Conservation (phyloP, 2,113 vertebrate species). For the Chunga burmeisteri region DNA sequence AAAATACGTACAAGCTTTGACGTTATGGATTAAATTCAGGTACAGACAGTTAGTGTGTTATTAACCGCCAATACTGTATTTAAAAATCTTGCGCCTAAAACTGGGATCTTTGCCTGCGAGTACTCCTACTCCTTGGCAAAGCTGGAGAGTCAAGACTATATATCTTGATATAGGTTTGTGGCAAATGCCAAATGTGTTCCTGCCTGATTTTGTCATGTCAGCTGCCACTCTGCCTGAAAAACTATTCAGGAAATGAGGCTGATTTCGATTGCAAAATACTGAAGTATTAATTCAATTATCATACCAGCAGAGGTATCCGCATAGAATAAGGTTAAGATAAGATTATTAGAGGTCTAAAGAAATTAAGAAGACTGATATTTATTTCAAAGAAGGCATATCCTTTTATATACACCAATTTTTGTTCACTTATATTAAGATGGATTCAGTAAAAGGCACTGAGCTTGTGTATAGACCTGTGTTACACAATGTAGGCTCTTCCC, state of each 20-base stretch:
- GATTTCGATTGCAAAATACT: background rate
- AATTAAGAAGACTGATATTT: background rate
- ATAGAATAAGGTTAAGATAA: background rate
- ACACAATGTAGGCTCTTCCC: background rate
- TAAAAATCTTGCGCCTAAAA: background rate
- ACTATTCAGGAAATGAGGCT: background rate
- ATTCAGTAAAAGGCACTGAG: background rate
- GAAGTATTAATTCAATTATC: background rate
- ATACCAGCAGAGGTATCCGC: background rate
- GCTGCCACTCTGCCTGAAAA: background rate
- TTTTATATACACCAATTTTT: background rate
- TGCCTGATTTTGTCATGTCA: conserved; percentile 34
- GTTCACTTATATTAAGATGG: background rate
- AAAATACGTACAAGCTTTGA: background rate
- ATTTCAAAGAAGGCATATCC: background rate
- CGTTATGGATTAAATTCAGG: background rate
- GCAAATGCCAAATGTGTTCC: conserved; percentile 26
- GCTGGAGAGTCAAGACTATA: background rate
- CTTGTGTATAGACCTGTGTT: background rate
- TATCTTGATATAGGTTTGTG: conserved; percentile 5
- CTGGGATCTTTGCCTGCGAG: background rate
- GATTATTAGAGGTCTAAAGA: background rate
- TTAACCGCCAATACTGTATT: background rate
- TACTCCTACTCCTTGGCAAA: conserved; percentile 45
- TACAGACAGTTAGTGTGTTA: background rate